Conservation (phyloP, 2,113 vertebrate species). For the Archilochus colubris region DNA sequence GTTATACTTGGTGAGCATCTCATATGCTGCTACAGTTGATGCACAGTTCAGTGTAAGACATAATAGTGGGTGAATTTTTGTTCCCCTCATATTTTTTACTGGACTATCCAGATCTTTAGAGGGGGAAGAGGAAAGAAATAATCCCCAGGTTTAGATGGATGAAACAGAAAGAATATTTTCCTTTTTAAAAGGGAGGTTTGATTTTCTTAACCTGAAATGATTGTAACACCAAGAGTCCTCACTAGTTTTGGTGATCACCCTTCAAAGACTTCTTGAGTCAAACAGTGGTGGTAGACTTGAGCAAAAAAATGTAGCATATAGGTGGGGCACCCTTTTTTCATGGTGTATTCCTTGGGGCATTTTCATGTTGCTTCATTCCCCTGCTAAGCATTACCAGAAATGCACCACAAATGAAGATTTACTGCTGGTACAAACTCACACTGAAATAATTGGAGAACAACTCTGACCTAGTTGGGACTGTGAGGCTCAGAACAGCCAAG, state of each 20-base stretch:
- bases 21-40: background rate
- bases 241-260: background rate
- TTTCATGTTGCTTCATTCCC: constrained; percentile 38
- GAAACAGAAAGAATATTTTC: background rate
- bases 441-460: background rate
- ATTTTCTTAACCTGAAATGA: background rate
- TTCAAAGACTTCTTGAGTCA: background rate
- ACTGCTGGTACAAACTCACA: background rate
- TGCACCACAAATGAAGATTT: background rate
- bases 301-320: background rate
- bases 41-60: background rate
- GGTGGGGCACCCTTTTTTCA: constrained; percentile 30
- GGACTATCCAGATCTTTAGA: background rate
- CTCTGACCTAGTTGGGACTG: background rate
- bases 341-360: background rate
- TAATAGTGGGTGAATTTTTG: background rate
- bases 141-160: background rate
- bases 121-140: background rate
- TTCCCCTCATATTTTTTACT: background rate
- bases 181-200: background rate
- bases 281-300: background rate
- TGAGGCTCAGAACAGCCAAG: background rate
- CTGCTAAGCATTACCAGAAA: constrained; percentile 7
- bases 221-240: background rate
- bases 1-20: background rate